These are phyloP conservation scores for Diplodus sargus DNA, from an alignment of 2,797 vertebrate genomes.

Conservation along the genomic window DNA sequence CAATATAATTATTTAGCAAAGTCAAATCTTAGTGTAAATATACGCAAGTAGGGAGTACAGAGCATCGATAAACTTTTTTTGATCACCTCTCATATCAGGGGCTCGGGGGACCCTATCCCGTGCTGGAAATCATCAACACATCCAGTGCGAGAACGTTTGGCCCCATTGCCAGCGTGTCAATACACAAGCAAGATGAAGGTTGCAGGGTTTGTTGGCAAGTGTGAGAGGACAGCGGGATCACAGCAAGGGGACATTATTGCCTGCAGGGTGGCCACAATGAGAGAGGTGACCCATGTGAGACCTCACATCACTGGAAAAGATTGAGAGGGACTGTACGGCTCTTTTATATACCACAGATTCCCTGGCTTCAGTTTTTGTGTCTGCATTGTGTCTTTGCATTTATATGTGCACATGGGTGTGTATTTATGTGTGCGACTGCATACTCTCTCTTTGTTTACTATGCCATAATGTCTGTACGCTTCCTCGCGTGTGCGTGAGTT, in stretches of 20 bases:
- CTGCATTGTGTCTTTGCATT: neutral
- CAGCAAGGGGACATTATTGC: constrained; percentile 67
- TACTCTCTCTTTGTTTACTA: constrained; percentile 46
- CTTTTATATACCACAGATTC: constrained; percentile 28
- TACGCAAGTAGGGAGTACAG: neutral
- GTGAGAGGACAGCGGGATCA: constrained; percentile 63
- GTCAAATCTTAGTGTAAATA: neutral
- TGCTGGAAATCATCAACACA: constrained; percentile 55
- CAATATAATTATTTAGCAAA: neutral
- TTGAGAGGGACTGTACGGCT: constrained; percentile 22
- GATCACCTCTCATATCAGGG: constrained; percentile 25
- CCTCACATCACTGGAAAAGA: constrained; percentile 59
- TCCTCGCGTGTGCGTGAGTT: constrained; percentile 23
- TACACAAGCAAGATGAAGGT: constrained; percentile 49
- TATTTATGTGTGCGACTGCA: constrained; percentile 5
- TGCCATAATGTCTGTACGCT: constrained; percentile 29
- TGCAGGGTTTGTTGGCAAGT: constrained; percentile 60
- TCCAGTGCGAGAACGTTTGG: constrained; percentile 38
- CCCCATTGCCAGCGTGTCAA: constrained; percentile 38
- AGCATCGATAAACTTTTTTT: neutral
- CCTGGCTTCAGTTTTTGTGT: constrained; percentile 5
- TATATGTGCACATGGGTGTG: neutral
- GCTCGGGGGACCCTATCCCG: constrained; percentile 6
- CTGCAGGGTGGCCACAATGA: constrained; percentile 67
- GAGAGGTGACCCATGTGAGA: constrained; percentile 69